Conservation (phyloP, 2,113 vertebrate genomes). For the Haemorhous mexicanus region DNA sequence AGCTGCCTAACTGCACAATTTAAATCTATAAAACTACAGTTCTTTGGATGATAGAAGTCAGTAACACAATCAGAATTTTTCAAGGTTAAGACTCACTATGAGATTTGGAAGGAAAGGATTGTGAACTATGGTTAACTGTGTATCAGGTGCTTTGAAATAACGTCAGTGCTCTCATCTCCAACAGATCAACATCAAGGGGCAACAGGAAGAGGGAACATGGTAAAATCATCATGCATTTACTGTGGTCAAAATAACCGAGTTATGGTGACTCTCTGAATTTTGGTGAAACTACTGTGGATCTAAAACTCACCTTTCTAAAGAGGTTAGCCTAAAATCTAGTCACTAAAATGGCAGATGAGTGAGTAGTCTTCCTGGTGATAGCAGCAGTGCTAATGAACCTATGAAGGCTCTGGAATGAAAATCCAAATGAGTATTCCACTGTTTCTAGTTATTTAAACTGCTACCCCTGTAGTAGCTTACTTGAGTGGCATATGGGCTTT, state of each 20-base stretch:
- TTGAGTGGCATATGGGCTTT: background rate
- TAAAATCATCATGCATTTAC: background rate
- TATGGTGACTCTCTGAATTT: background rate
- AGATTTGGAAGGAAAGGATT: background rate
- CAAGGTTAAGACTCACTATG: background rate
- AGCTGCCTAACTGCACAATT: background rate
- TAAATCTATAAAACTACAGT: background rate
- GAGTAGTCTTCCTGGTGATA: background rate
- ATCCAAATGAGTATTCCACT: background rate
- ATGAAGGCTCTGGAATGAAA: background rate
- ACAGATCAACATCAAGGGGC: background rate
- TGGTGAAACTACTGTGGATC: background rate
- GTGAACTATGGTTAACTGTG: background rate
- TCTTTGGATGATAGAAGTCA: background rate
- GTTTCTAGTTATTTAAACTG: background rate
- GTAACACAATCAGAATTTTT: background rate
- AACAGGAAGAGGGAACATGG: rapidly evolving
- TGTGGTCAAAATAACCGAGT: background rate
- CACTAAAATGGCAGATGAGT: background rate
- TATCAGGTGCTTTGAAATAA: background rate
- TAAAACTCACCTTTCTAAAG: background rate
- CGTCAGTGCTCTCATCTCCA: rapidly evolving
- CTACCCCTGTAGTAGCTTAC: background rate
- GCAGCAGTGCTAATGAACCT: background rate
- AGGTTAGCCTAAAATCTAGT: background rate